A percentile compares a stretch with the other conserved stretches of the same genome.
Evolutionary conservation across 2,888 invertebrate species (phyloP).

Genomic region (Conus canariensis): DNA sequence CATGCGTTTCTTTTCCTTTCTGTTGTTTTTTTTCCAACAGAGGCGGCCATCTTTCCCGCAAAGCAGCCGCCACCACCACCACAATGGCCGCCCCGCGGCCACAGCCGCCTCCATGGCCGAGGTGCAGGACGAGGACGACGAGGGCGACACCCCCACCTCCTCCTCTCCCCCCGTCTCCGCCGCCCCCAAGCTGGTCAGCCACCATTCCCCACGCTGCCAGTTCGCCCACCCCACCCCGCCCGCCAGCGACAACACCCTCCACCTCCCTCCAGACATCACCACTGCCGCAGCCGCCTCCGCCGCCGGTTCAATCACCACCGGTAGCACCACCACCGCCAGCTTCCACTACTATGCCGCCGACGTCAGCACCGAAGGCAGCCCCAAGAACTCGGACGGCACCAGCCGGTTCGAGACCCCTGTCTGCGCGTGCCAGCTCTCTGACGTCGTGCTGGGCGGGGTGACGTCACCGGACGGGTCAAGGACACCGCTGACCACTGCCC

Average conservation of each 20-base stretch:
- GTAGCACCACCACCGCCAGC: conserved; percentile 16
- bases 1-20: neutral
- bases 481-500: neutral
- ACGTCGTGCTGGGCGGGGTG: conserved; percentile 30
- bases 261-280: neutral
- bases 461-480: conserved; percentile 40
- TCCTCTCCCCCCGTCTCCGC: conserved; percentile 5
- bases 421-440: conserved; percentile 37
- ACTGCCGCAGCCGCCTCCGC: conserved; percentile 5
- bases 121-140: conserved; percentile 38
- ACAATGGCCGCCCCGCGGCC: conserved; percentile 21
- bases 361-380: too few relatives aligned
- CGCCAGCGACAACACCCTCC: neutral
- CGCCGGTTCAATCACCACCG: neutral
- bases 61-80: conserved; percentile 22
- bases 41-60: conserved; percentile 40
- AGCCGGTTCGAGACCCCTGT: neutral
- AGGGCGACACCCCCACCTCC: conserved; percentile 33
- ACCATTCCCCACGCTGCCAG: conserved; percentile 17
- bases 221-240: neutral
- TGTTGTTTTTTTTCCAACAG: neutral
- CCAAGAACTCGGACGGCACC: neutral
- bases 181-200: conserved; percentile 1
- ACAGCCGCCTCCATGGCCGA: conserved; percentile 49
- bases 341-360: neutral